phyloP scores from a whole-genome alignment of 92 coral and sea anemone species.

The Umimayanthus kanabou region DNA sequence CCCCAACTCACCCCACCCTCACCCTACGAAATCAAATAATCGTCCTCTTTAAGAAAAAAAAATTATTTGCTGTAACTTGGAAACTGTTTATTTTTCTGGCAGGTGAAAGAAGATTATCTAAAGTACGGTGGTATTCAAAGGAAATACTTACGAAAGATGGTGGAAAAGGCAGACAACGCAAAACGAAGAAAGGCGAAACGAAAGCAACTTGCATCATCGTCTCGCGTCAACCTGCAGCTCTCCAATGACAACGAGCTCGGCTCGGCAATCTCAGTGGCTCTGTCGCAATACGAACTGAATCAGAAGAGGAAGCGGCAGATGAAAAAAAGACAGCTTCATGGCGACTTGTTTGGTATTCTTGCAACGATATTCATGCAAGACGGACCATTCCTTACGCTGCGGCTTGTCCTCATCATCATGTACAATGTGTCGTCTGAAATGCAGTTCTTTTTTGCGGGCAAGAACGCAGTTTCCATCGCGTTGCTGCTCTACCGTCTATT shows the following conservation, averaged over 20 bases:
- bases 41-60: too few species aligned
- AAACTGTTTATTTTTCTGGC: not conserved
- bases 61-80: too few species aligned
- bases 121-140: not conserved
- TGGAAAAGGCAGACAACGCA: slow-evolving; percentile 11
- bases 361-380: slow-evolving; percentile 92
- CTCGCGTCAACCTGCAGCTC: not conserved
- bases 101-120: not conserved
- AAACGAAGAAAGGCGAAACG: not conserved
- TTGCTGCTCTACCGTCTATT: slow-evolving; percentile 73
- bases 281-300: slow-evolving; percentile 26
- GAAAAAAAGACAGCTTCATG: slow-evolving; percentile 72
- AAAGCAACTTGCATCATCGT: not conserved
- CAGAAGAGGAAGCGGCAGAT: slow-evolving; percentile 21
- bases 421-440: slow-evolving; percentile 66
- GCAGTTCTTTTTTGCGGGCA: slow-evolving; percentile 76
- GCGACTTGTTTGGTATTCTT: slow-evolving; percentile 81
- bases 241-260: not conserved
- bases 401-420: slow-evolving; percentile 64
- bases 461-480: slow-evolving; percentile 77
- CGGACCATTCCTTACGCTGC: slow-evolving; percentile 75
- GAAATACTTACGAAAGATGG: slow-evolving; percentile 23
- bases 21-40: too few species aligned
- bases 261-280: not conserved
- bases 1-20: too few species aligned